These are phyloP conservation scores for Cosmia pyralina DNA, from an alignment of 2,888 invertebrate species.

Conservation along the genomic window DNA sequence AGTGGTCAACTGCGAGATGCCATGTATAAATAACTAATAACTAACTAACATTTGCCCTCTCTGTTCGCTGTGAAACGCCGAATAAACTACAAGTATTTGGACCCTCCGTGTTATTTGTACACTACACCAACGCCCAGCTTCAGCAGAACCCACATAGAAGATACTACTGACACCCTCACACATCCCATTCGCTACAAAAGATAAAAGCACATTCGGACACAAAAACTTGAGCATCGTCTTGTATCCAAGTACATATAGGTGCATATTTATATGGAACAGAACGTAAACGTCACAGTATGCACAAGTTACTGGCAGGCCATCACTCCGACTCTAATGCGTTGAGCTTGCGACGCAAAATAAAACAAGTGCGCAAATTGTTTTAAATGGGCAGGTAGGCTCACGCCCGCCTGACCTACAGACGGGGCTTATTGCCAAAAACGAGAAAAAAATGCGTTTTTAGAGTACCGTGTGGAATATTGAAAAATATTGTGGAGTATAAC, in stretches of 20 bases:
- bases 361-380: conserved; percentile 86
- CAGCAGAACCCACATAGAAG: too few relatives aligned
- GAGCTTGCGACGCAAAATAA: conserved; percentile 76
- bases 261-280: conserved; percentile 19
- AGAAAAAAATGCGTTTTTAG: conserved; percentile 72
- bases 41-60: too few relatives aligned
- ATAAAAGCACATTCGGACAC: not conserved
- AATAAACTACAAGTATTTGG: too few relatives aligned
- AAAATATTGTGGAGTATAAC: not conserved
- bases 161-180: too few relatives aligned
- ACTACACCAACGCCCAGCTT: too few relatives aligned
- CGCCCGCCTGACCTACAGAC: conserved; percentile 88
- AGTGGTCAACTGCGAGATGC: too few relatives aligned
- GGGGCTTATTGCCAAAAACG: conserved; percentile 80
- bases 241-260: conserved; percentile 20
- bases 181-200: too few relatives aligned
- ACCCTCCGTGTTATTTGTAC: too few relatives aligned
- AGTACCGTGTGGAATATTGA: conserved; percentile 60
- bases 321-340: conserved; percentile 79
- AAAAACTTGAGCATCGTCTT: conserved; percentile 1
- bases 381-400: conserved; percentile 87
- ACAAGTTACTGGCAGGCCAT: conserved; percentile 78
- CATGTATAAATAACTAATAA: too few relatives aligned
- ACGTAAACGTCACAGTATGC: conserved; percentile 72
- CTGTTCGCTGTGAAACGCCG: too few relatives aligned